phyloP scores from a whole-genome alignment of 2,113 vertebrate species.

The Otis tarda region DNA sequence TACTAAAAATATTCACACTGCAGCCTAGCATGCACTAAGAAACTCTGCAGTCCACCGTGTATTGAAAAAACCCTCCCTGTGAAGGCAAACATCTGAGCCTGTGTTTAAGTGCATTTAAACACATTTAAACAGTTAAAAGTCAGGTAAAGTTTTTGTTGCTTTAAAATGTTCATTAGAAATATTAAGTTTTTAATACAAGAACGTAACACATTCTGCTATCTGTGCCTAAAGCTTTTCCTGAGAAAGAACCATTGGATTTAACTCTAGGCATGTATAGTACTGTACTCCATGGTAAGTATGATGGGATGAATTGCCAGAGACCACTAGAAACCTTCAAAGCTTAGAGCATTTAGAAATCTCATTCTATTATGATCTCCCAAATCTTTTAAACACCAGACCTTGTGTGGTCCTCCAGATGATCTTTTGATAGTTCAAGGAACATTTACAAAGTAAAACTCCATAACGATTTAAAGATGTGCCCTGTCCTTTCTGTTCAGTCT shows the following conservation, averaged over 20 bases:
- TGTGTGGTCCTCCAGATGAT: neutral
- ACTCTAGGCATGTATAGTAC: neutral
- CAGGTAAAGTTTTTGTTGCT: neutral
- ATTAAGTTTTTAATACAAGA: neutral
- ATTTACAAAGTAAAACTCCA: neutral
- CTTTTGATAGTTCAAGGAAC: neutral
- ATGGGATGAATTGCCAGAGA: neutral
- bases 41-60: neutral
- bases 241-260: neutral
- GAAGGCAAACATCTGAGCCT: neutral
- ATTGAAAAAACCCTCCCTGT: neutral
- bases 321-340: neutral
- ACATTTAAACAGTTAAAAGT: neutral
- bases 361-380: neutral
- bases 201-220: neutral
- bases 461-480: neutral
- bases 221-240: neutral
- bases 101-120: neutral
- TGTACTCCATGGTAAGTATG: neutral
- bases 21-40: neutral
- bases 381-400: neutral
- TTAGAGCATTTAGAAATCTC: neutral
- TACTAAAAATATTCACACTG: neutral
- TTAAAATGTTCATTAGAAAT: neutral
- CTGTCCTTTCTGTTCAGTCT: neutral